Evolutionary conservation across 2,888 invertebrate genomes (phyloP).

Genomic region (Scaptomyza polygonia): DNA sequence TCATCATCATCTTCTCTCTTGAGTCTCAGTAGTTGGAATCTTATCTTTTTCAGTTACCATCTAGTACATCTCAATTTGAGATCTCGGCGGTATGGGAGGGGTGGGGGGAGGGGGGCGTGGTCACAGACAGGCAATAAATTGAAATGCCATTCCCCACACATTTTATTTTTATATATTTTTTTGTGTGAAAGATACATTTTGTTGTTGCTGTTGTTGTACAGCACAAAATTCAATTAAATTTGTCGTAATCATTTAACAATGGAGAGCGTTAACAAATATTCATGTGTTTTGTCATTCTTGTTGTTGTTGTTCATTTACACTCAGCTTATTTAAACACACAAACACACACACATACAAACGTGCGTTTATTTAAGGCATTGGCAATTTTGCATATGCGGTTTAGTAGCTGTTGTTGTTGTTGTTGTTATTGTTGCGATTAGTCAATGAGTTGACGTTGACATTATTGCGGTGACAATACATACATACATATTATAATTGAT

Average conservation of each 20-base stretch:
- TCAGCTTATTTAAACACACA: conserved; percentile 12
- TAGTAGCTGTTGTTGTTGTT: conserved; percentile 19
- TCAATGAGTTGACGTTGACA: conserved; percentile 53
- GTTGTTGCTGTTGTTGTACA: conserved; percentile 3
- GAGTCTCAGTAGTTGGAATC: conserved; percentile 20
- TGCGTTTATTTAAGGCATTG: conserved; percentile 16
- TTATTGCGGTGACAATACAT: conserved; percentile 22
- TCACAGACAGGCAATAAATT: conserved; percentile 32
- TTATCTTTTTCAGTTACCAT: background rate
- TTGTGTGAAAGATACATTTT: background rate
- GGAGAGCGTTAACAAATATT: conserved; percentile 57
- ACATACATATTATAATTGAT: conserved; percentile 43
- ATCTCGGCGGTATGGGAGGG: too few species aligned
- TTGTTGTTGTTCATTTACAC: conserved; percentile 52
- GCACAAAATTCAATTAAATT: conserved; percentile 70
- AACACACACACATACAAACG: background rate
- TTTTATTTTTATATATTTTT: background rate
- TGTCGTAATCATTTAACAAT: conserved; percentile 70
- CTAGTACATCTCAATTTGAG: conserved; percentile 16
- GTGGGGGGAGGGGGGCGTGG: too few species aligned
- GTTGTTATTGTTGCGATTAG: conserved; percentile 46
- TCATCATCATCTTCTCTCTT: conserved; percentile 11
- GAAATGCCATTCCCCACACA: conserved; percentile 44
- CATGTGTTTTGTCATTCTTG: conserved; percentile 41
- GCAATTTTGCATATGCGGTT: conserved; percentile 37